A percentile compares a stretch with the other conserved stretches of the same genome.
These are phyloP conservation scores for Agriopis leucophaearia DNA, from an alignment of 2,888 invertebrate species.

Conservation along the genomic window DNA sequence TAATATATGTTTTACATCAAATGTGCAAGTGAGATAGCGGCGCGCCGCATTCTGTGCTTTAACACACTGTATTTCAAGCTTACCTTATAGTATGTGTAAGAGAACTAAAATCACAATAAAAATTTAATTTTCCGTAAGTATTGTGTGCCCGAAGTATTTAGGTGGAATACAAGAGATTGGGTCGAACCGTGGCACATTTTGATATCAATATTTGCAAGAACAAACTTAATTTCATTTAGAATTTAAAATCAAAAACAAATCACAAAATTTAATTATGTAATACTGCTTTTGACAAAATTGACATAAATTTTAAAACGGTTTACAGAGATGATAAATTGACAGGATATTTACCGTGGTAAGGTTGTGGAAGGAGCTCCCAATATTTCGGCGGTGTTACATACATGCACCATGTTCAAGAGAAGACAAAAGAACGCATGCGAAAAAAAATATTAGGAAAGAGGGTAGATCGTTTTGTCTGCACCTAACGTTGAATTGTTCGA, in stretches of 20 bases:
- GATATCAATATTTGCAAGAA: conserved; percentile 7
- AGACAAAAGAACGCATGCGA: too few species aligned
- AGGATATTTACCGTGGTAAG: too few species aligned
- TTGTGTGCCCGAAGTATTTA: conserved; percentile 66
- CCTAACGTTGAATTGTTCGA: too few species aligned
- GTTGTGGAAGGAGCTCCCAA: too few species aligned
- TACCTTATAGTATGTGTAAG: conserved; percentile 49
- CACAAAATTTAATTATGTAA: not conserved
- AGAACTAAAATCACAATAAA: conserved; percentile 52
- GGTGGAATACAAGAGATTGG: conserved; percentile 19
- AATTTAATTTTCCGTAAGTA: conserved; percentile 61
- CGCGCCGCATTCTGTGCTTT: not conserved
- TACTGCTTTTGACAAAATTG: not conserved
- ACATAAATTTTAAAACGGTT: not conserved
- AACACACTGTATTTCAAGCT: conserved; percentile 56
- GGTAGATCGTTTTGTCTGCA: too few species aligned
- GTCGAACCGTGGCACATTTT: conserved; percentile 22
- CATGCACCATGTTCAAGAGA: too few species aligned
- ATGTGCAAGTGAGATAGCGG: too few species aligned
- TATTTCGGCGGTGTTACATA: too few species aligned
- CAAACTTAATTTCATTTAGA: not conserved
- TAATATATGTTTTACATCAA: too few species aligned
- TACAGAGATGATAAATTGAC: too few species aligned
- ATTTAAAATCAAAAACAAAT: not conserved
- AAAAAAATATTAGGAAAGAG: too few species aligned